phyloP scores from a whole-genome alignment of 1,140 invertebrate genomes.

The Cotesia typhae region DNA sequence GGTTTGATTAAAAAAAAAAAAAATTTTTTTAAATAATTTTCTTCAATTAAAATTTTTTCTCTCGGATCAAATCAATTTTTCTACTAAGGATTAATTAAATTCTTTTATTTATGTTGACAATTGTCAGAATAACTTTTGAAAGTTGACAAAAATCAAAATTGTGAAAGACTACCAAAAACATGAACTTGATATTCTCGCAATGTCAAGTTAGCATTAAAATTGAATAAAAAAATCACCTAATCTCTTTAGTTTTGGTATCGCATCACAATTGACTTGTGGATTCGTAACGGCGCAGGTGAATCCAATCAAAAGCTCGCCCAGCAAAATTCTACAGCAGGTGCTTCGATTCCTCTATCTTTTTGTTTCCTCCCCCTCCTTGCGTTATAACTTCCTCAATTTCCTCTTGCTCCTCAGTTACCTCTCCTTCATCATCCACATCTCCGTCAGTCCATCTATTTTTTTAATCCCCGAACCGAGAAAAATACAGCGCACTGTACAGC shows the following conservation, averaged over 20 bases:
- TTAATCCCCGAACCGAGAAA: constrained; percentile 2
- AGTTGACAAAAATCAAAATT: not conserved
- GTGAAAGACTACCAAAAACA: not conserved
- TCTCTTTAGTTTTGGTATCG: constrained; percentile 19
- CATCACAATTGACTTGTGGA: constrained; percentile 31
- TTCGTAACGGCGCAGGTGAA: constrained; percentile 47
- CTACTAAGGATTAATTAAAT: too few relatives aligned
- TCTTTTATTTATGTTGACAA: not conserved
- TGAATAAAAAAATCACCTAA: not conserved
- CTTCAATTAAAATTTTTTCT: too few relatives aligned
- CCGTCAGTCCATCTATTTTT: constrained; percentile 5
- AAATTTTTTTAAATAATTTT: too few relatives aligned
- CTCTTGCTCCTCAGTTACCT: not conserved
- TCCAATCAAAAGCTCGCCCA: constrained; percentile 49
- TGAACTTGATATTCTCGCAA: too few relatives aligned
- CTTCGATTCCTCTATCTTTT: constrained; percentile 24
- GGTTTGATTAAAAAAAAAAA: too few relatives aligned
- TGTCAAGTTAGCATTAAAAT: too few relatives aligned
- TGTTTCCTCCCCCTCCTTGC: constrained; percentile 32
- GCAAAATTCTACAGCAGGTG: constrained; percentile 44
- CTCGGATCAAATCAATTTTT: too few relatives aligned
- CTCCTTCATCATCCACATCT: constrained; percentile 11
- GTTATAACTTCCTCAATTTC: not conserved
- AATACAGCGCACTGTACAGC: constrained; percentile 21
- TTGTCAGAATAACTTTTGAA: not conserved